These are phyloP conservation scores for Leptura quadrifasciata DNA, from an alignment of 2,888 invertebrate genomes.

Conservation along the genomic window DNA sequence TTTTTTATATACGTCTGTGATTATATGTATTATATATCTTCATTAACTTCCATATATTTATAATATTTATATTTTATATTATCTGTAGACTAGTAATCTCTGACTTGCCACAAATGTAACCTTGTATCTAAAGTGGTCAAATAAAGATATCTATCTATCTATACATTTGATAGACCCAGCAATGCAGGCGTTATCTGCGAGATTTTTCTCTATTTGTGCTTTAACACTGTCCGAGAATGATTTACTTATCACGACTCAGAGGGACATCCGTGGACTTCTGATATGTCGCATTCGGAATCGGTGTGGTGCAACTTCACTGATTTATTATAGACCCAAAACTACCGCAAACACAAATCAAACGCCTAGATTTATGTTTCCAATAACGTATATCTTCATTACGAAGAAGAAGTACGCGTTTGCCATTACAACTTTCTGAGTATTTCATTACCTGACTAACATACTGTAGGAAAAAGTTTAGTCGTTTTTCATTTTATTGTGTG, in stretches of 20 bases:
- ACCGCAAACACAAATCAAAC: conserved; percentile 71
- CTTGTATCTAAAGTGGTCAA: too few species aligned
- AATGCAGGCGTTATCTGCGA: conserved; percentile 53
- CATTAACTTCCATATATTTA: too few species aligned
- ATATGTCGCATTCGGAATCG: conserved; percentile 57
- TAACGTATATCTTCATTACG: conserved; percentile 71
- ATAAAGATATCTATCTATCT: too few species aligned
- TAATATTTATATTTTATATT: too few species aligned
- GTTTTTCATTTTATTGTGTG: conserved; percentile 14
- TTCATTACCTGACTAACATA: conserved; percentile 56
- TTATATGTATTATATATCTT: too few species aligned
- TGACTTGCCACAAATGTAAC: too few species aligned
- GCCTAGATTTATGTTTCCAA: conserved; percentile 69
- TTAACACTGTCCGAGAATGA: conserved; percentile 58
- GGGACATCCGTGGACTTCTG: conserved; percentile 61
- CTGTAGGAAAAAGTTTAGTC: conserved; percentile 25
- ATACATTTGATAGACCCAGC: conserved; percentile 52
- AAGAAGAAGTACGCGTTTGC: conserved; percentile 50
- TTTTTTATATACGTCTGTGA: too few species aligned
- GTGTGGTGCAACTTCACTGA: conserved; percentile 64
- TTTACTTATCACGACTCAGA: conserved; percentile 64
- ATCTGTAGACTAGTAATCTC: too few species aligned
- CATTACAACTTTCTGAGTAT: conserved; percentile 57
- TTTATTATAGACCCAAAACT: conserved; percentile 69
- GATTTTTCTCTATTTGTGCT: conserved; percentile 54